phyloP scores from a whole-genome alignment of 1,140 invertebrate genomes.

The Camponotus vicinus region DNA sequence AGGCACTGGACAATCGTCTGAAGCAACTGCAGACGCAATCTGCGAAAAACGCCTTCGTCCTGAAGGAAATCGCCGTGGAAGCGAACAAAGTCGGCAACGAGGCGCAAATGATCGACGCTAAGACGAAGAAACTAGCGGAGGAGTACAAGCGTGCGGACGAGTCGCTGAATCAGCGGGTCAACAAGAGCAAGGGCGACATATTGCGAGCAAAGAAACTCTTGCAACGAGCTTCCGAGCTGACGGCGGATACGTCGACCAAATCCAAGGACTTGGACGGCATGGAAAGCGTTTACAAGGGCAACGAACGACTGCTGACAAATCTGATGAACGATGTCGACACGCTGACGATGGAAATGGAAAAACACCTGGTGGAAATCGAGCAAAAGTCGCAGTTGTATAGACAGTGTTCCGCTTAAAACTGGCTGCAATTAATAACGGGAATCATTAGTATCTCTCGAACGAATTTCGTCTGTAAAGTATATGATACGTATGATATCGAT shows the following conservation, averaged over 20 bases:
- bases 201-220: slow-evolving; percentile 91
- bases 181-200: slow-evolving; percentile 89
- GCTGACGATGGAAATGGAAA: slow-evolving; percentile 79
- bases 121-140: slow-evolving; percentile 86
- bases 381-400: slow-evolving; percentile 80
- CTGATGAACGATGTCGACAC: slow-evolving; percentile 81
- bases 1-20: slow-evolving; percentile 89
- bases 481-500: background rate
- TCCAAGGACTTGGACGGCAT: slow-evolving; percentile 90
- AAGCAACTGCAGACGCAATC: slow-evolving; percentile 92
- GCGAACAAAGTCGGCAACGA: slow-evolving; percentile 86
- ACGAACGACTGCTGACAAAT: slow-evolving; percentile 79
- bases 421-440: background rate
- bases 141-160: slow-evolving; percentile 88
- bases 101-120: slow-evolving; percentile 87
- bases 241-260: slow-evolving; percentile 91
- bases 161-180: slow-evolving; percentile 88
- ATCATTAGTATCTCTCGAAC: background rate
- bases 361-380: slow-evolving; percentile 80
- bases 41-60: slow-evolving; percentile 90
- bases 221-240: slow-evolving; percentile 91
- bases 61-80: slow-evolving; percentile 88
- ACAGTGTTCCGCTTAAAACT: slow-evolving; percentile 78
- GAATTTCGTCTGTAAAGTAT: slow-evolving; percentile 16
- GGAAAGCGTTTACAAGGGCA: slow-evolving; percentile 84